Base-by-base conservation (phyloP, 2,888 invertebrate species). In the Pogonocherus hispidulus region DNA sequence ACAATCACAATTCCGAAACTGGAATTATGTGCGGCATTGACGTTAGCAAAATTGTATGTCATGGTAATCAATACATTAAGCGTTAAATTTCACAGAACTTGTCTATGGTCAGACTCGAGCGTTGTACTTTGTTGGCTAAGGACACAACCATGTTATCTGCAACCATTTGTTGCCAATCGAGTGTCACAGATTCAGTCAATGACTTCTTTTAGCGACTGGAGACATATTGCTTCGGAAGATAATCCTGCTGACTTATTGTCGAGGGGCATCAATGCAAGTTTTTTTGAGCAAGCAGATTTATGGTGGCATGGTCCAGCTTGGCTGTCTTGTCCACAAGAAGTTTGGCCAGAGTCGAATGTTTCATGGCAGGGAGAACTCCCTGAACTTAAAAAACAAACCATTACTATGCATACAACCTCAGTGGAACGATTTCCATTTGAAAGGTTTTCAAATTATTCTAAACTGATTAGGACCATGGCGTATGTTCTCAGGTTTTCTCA, bases 161-260 rank as follows among this genome's bases (percentile, higher is more conserved):
- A 68, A 62, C 66, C 64, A 2, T 73, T 73, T 60, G 70, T 71
- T 37, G 66, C 64, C 16, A 73, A 73, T 37, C 18, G 71, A 16
- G 65, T 73, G 2, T 23, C 44, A 19, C 54, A 69, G 49, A 67
- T 73, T 22, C 62, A 69, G 63, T 22, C 14, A 8, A n/a, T 64
- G 22, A 64, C 66, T 5, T 41, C 52, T 11, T 8, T 16, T 9
- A 52, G 49, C 37, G 11, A 44, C 3, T 77, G 74, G 76, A 37
- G 35, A 23, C 70, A 76, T 54, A 65, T 76, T 18, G 32, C 18
- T 4, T 57, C 69, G 8, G 4, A 19, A n/a, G 47, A 70, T 5
- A 76, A 77, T 32, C 76, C 73, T 8, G 74, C 75, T 9, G 73
- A 74, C 59, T 27, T 65, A 20, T 6, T 75, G 4, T 72, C 74